Evolutionary conservation across 2,797 vertebrate species (phyloP).

Genomic region (Nothura maculosa): DNA sequence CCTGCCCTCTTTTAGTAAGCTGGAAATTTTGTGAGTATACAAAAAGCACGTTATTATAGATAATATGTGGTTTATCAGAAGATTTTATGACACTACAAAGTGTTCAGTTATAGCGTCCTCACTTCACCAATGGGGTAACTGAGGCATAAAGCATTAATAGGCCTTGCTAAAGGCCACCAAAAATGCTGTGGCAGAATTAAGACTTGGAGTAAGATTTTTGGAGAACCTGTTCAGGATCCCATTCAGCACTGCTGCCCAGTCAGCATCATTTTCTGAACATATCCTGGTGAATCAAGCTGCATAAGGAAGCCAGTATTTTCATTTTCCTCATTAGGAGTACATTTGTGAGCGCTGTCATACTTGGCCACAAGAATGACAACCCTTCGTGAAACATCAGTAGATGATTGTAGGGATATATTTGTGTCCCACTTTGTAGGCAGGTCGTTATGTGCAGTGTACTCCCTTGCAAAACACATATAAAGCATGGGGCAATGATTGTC

Average conservation of each 20-base stretch:
- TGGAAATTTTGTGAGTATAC: neutral
- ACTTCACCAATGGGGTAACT: neutral
- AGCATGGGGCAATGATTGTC: accelerated
- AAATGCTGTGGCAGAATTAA: neutral
- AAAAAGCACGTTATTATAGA: neutral
- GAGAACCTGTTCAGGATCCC: too few species aligned
- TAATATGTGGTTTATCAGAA: neutral
- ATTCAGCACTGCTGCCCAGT: accelerated
- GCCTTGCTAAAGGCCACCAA: neutral
- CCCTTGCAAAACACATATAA: accelerated
- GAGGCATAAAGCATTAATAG: neutral
- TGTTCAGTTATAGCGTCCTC: neutral
- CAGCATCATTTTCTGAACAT: accelerated
- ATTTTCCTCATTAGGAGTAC: too few species aligned
- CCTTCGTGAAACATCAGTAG: accelerated
- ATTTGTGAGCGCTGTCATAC: neutral
- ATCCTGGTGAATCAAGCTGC: accelerated
- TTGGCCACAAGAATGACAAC: accelerated
- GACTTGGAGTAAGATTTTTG: neutral
- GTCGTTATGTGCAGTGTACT: accelerated
- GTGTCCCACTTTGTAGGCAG: accelerated
- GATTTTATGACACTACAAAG: accelerated
- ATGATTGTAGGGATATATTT: neutral
- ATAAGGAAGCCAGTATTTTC: neutral
- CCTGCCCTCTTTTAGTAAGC: neutral